Percentiles rank a stretch among this genome's conserved stretches.
Evolutionary conservation across 2,113 vertebrate species (phyloP).

Genomic region (Pseudonaja textilis): DNA sequence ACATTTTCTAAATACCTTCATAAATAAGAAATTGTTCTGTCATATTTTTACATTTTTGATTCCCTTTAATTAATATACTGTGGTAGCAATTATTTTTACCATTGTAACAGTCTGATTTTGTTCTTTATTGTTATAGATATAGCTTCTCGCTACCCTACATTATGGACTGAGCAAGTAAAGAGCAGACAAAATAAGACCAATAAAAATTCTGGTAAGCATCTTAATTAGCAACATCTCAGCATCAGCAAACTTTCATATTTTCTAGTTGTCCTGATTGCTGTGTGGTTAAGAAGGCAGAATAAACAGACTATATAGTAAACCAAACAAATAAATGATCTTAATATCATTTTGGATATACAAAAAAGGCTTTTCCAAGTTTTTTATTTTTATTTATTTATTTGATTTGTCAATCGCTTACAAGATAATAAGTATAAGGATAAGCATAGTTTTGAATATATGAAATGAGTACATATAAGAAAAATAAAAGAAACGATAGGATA

Average conservation of each 20-base stretch:
- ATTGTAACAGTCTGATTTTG: neutral
- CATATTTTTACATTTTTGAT: neutral
- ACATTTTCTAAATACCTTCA: neutral
- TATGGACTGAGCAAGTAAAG: slow-evolving; percentile 95
- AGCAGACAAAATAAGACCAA: slow-evolving; percentile 93
- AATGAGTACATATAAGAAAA: too few relatives aligned
- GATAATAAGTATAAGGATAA: too few relatives aligned
- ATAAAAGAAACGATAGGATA: too few relatives aligned
- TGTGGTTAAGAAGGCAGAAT: neutral
- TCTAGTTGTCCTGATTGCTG: neutral
- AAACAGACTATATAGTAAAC: neutral
- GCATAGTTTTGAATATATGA: too few relatives aligned
- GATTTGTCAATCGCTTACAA: too few relatives aligned
- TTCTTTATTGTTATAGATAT: slow-evolving; percentile 75
- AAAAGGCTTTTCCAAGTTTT: neutral
- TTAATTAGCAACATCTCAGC: neutral
- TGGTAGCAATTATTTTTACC: neutral
- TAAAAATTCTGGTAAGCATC: slow-evolving; percentile 82
- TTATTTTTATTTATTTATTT: too few relatives aligned
- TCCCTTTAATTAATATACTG: neutral
- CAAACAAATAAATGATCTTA: neutral
- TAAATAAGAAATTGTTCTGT: neutral
- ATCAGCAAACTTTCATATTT: neutral
- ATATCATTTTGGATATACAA: neutral
- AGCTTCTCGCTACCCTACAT: slow-evolving; percentile 88